A percentile compares a stretch with the other conserved stretches of the same genome.
Evolutionary conservation across 92 coral and sea anemone genomes (phyloP).

Genomic region (Heteractis magnifica): DNA sequence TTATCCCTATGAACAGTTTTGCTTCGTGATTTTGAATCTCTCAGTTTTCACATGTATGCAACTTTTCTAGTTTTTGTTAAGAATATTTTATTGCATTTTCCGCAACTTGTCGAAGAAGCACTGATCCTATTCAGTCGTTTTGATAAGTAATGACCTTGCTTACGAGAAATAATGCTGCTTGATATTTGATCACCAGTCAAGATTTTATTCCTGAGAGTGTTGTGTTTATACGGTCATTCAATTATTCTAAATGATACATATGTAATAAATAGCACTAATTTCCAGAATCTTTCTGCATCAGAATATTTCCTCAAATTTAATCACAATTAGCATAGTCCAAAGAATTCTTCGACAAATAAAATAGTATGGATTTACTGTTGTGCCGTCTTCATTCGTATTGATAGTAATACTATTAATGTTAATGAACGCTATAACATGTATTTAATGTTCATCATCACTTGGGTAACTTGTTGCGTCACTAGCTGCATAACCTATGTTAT

Average conservation of each 20-base stretch:
- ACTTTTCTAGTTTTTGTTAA: no score
- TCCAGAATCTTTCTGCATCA: not conserved
- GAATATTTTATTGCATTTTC: no score
- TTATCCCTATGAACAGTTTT: no score
- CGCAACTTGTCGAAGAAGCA: no score
- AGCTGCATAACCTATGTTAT: slow-evolving; percentile 7
- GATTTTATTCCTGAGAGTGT: not conserved
- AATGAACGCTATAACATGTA: not conserved
- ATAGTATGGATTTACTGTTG: not conserved
- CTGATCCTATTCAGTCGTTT: no score
- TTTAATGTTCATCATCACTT: slow-evolving; percentile 9
- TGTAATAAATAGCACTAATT: not conserved
- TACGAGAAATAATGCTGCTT: not conserved
- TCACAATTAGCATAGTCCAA: not conserved
- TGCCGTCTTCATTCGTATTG: not conserved
- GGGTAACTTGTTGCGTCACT: not conserved
- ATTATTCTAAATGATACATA: not conserved
- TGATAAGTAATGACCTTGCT: not conserved
- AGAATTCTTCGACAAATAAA: not conserved
- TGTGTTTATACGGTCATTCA: not conserved
- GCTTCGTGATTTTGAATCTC: no score
- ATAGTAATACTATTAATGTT: no score
- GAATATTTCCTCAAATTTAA: not conserved
- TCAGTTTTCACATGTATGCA: no score
- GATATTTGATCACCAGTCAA: not conserved